These are phyloP conservation scores for Meleagris gallopavo DNA, from an alignment of 2,113 vertebrate genomes.

Conservation along the genomic window DNA sequence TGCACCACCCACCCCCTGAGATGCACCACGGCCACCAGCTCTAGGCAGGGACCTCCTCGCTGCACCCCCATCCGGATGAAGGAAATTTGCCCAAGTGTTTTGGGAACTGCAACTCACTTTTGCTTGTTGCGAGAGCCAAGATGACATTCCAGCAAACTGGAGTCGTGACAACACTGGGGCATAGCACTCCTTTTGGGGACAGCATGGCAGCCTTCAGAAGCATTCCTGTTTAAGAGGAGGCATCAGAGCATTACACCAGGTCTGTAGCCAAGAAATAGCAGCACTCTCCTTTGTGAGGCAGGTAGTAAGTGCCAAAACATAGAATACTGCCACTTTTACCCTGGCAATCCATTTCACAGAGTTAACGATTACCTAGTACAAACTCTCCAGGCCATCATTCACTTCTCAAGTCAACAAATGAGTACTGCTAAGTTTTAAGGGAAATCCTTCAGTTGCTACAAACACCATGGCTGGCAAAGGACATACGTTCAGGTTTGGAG, in stretches of 20 bases:
- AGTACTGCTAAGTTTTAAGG: fast-evolving
- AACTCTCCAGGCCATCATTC: background rate
- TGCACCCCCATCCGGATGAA: fast-evolving
- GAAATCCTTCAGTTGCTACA: background rate
- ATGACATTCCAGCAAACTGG: background rate
- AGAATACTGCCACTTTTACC: fast-evolving
- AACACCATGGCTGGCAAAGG: background rate
- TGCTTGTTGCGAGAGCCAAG: fast-evolving
- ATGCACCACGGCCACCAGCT: fast-evolving
- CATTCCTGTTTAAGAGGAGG: fast-evolving
- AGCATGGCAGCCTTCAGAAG: background rate
- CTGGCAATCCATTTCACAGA: fast-evolving
- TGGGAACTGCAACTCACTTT: background rate
- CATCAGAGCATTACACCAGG: background rate
- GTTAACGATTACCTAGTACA: background rate
- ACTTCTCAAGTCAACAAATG: background rate
- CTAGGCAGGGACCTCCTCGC: background rate
- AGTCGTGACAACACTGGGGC: fast-evolving
- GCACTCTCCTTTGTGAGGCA: background rate
- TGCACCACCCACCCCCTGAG: background rate
- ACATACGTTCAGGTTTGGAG: fast-evolving
- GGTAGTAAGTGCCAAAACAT: background rate
- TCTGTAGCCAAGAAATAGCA: background rate
- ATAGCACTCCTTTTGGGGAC: background rate
- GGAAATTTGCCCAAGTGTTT: background rate